phyloP scores from a whole-genome alignment of 2,113 vertebrate species.

The Epinephelus moara region DNA sequence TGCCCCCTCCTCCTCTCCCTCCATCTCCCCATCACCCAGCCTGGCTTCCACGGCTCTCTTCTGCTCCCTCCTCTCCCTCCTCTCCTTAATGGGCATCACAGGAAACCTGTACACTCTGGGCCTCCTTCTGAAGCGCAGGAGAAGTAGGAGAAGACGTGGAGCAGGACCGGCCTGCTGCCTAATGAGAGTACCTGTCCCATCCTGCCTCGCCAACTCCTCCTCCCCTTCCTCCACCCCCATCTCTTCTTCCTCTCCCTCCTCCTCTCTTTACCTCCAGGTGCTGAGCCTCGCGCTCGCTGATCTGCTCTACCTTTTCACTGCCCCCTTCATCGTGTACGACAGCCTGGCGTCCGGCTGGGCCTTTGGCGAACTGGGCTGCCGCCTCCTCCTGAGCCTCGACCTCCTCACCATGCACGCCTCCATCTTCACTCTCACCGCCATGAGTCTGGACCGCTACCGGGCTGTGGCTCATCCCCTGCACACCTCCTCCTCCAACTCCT shows the following conservation, averaged over 20 bases:
- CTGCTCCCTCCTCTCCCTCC: slow-evolving; percentile 86
- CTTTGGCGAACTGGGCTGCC: slow-evolving; percentile 87
- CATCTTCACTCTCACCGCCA: slow-evolving; percentile 89
- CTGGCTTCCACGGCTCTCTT: slow-evolving; percentile 85
- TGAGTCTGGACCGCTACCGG: slow-evolving; percentile 88
- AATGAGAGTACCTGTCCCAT: slow-evolving; percentile 54
- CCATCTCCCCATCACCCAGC: slow-evolving; percentile 83
- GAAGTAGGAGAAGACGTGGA: slow-evolving; percentile 70
- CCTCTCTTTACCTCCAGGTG: slow-evolving; percentile 87
- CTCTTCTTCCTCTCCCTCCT: slow-evolving; percentile 75
- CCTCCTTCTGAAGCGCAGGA: slow-evolving; percentile 83
- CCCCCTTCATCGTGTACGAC: slow-evolving; percentile 89
- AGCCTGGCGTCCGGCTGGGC: slow-evolving; percentile 88
- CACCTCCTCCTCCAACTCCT: slow-evolving; percentile 83
- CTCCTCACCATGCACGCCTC: slow-evolving; percentile 91
- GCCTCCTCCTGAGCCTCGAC: slow-evolving; percentile 88
- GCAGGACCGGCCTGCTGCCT: slow-evolving; percentile 68
- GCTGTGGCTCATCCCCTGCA: slow-evolving; percentile 86
- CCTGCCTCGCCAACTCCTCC: slow-evolving; percentile 73
- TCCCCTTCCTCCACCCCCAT: slow-evolving; percentile 75
- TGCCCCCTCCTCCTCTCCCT: slow-evolving; percentile 75
- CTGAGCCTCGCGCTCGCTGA: slow-evolving; percentile 89
- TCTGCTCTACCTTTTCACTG: slow-evolving; percentile 88
- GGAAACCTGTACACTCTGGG: slow-evolving; percentile 89
- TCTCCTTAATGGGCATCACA: slow-evolving; percentile 86